Evolutionary conservation across 1,140 invertebrate species (phyloP), one percentile per base, ranked within the genome.

Genomic region (Drosophila asahinai): DNA sequence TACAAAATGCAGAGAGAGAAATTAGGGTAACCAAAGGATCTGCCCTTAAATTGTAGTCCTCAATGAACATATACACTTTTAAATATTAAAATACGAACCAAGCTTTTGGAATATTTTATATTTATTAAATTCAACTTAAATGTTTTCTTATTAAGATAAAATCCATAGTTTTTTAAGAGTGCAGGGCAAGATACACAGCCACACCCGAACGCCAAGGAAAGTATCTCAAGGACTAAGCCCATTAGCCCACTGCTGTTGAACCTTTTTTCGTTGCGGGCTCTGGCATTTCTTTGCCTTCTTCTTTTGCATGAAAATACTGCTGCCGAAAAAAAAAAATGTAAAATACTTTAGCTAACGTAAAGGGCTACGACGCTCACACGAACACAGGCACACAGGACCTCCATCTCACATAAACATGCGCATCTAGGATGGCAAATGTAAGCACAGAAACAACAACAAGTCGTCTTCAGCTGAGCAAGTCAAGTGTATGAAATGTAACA

Each of bases 401-500:
- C 52, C 25, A 38, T 61, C 38, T 36, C 48, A 51, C 38, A 59
- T 33, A 49, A 43, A 59, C 61, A 59, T 49, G 51, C 51, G 54
- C 51, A 45, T 45, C 48, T 63, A 70, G 33, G 63, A 78, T 27
- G 61, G 80, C 72, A 80, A 68, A 68, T 84, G 63, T 68, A 81
- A 75, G 73, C 66, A 81, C 65, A 75, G 80, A 54, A 75, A 75
- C 77, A 87, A 78, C 55, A 81, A 89, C 62, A 38, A 59, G 64
- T 42, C 71, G 67, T 82, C 81, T 81, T 79, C 54, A 75, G 81
- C 72, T 58, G 75, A 68, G 81, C 86, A 89, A 90, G 86, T 90
- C 79, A 90, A 90, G 86, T 90, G 81, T 90, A 82, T 90, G 86
- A 90, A 90, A 86, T 86, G 81, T 90, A 90, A 90, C 86, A 91